Evolutionary conservation across 2,113 vertebrate genomes (phyloP), one percentile per base, ranked within the genome.

Genomic region (Labeo catla): DNA sequence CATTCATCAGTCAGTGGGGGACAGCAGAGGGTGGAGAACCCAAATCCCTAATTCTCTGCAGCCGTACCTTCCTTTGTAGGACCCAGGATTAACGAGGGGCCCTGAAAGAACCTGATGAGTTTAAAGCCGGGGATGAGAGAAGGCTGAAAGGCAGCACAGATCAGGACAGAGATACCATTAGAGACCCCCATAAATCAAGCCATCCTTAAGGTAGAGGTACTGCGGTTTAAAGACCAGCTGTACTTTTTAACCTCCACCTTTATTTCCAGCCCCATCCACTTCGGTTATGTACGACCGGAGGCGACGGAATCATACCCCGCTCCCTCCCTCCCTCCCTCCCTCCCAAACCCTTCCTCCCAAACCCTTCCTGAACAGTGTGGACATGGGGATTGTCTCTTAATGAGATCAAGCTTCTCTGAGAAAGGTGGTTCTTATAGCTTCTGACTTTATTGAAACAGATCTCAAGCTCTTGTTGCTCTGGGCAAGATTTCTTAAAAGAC

Each of bases 121-220:
- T 93, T 93, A 94, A 94, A 94, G 93, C 93, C 92, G 91, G 84
- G 90, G 91, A 93, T 86, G 92, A 93, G 93, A 91, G 91, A 83
- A 28, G 92, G 91, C 93, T 92, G 92, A 95, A 93, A 92, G 91
- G 92, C 92, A 93, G 91, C 91, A 50, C 92, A 94, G 95, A 94
- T 93, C 93, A 90, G 91, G 89, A 91, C 89, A 92, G 93, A 93
- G 93, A 94, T 93, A 94, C 94, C 91, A 94, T 95, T 93, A 94
- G 93, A 93, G 92, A 92, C 92, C 90, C 91, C 90, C 93, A 94
- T 95, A 94, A 95, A 95, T 95, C 93, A 95, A 43, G 66, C 74
- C 86, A 88, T 87, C 87, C 92, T 94, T 93, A 93, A 92, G 89
- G 91, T 10, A 88, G 76, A 49, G 87, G 87, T 89, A 86, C 92